Conservation (phyloP, 2,888 invertebrate species). For the Campoplex nolae region DNA sequence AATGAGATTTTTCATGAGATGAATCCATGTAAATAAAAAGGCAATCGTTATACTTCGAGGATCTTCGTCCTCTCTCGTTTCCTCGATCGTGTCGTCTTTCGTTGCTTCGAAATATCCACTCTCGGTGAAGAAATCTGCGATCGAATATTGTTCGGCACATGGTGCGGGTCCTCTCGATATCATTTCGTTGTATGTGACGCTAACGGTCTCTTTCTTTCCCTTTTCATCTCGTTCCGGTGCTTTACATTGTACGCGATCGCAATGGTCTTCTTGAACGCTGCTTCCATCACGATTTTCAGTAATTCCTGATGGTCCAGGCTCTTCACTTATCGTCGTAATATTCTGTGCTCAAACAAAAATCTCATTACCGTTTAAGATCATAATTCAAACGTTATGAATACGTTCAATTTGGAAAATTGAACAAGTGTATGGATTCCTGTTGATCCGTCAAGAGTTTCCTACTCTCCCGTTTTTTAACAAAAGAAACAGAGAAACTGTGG, state of each 20-base stretch:
- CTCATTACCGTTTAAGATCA: background rate
- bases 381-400: background rate
- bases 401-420: background rate
- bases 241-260: constrained; percentile 28
- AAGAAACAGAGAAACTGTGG: background rate
- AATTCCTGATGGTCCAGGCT: background rate
- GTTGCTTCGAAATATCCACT: constrained; percentile 6
- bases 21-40: background rate
- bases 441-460: background rate
- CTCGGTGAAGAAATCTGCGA: constrained; percentile 57
- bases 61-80: constrained; percentile 12
- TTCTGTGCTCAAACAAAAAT: background rate
- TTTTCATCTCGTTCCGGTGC: background rate
- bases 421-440: background rate
- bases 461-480: background rate
- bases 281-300: background rate
- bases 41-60: background rate
- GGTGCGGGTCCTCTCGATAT: constrained; percentile 65
- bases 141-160: constrained; percentile 59
- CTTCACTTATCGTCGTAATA: background rate
- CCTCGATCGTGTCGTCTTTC: constrained; percentile 5
- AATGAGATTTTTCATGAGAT: background rate
- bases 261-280: constrained; percentile 16
- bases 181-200: constrained; percentile 72
- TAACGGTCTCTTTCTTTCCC: constrained; percentile 47